Conservation (phyloP, 2,888 invertebrate genomes). For the Trissolcus brochymenae region DNA sequence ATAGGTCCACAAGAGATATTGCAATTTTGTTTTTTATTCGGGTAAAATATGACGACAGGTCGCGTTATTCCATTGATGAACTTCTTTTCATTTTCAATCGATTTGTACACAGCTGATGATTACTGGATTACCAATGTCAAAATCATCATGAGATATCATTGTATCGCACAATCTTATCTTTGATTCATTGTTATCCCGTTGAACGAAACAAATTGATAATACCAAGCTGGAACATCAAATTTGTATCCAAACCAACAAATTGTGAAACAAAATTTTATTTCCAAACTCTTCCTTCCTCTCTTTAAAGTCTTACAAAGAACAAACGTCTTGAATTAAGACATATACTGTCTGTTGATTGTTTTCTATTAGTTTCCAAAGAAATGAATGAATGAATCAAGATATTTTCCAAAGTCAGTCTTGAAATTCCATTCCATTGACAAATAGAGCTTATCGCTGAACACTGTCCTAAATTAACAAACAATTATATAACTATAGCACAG, state of each 20-base stretch:
- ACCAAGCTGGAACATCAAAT: too few species aligned
- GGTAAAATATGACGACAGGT: conserved; percentile 63
- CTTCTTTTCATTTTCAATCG: conserved; percentile 43
- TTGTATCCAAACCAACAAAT: too few species aligned
- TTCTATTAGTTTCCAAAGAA: too few species aligned
- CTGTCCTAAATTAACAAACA: conserved; percentile 25
- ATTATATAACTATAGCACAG: conserved; percentile 32
- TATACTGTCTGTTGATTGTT: too few species aligned
- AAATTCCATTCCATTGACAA: too few species aligned
- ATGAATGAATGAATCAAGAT: too few species aligned
- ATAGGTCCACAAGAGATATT: conserved; percentile 49
- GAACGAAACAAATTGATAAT: too few species aligned
- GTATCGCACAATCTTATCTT: conserved; percentile 20
- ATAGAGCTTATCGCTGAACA: not conserved
- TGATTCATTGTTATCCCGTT: not conserved
- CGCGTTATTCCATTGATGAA: conserved; percentile 47
- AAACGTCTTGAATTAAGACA: too few species aligned
- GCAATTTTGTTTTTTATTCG: conserved; percentile 63
- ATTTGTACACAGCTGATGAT: conserved; percentile 28
- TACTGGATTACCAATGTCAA: conserved; percentile 43
- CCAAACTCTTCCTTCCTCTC: too few species aligned
- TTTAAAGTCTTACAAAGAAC: too few species aligned
- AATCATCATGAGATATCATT: conserved; percentile 17
- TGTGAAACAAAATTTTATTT: too few species aligned
- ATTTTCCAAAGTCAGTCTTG: too few species aligned